phyloP scores from a whole-genome alignment of 2,797 vertebrate genomes.

The Erethizon dorsatum region DNA sequence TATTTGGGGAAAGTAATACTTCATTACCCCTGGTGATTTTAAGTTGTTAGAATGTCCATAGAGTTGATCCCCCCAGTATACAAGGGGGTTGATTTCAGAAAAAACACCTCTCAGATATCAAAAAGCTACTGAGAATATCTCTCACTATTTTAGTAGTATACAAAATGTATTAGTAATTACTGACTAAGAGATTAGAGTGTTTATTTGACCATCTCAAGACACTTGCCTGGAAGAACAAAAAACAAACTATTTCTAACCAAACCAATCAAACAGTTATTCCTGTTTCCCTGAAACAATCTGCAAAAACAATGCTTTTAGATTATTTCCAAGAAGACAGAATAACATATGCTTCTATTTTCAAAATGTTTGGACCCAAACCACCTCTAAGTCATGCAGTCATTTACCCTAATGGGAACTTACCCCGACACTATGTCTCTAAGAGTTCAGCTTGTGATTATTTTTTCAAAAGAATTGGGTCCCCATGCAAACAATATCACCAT shows the following conservation, averaged over 20 bases:
- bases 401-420: neutral
- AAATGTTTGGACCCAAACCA: neutral
- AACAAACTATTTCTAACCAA: neutral
- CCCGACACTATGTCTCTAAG: neutral
- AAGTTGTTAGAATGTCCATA: neutral
- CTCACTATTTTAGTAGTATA: neutral
- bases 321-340: neutral
- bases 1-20: neutral
- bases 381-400: neutral
- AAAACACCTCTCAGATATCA: neutral
- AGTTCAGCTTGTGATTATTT: conserved; percentile 1
- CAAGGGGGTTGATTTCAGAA: neutral
- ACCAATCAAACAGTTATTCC: neutral
- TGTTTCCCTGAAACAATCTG: neutral
- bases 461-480: neutral
- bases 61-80: neutral
- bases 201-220: neutral
- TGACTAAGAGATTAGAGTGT: neutral
- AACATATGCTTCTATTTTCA: neutral
- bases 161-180: neutral
- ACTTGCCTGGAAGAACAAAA: neutral
- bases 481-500: conserved; percentile 18
- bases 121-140: neutral
- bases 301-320: neutral
- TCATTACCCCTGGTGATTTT: neutral